Conservation (phyloP, 2,113 vertebrate genomes). For the Dryoscopus gambensis region DNA sequence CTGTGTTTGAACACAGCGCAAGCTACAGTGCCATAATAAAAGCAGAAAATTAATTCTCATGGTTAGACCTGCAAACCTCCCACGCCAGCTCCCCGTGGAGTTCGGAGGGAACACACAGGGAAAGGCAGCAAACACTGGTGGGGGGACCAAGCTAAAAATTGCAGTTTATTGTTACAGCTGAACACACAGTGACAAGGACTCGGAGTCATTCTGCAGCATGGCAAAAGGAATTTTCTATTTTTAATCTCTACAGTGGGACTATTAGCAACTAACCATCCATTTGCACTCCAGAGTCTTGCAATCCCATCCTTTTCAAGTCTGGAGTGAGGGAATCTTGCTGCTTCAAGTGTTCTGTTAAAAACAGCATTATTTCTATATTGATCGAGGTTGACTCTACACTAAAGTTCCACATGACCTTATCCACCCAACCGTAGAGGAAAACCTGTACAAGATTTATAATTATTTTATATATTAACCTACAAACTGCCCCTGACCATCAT, state of each 20-base stretch:
- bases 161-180: background rate
- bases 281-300: background rate
- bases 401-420: background rate
- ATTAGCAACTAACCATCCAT: conserved; percentile 17
- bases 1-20: background rate
- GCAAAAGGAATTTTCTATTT: background rate
- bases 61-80: background rate
- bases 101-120: background rate
- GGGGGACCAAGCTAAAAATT: background rate
- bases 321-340: background rate
- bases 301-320: background rate
- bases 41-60: background rate
- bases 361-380: background rate
- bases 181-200: background rate
- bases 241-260: background rate
- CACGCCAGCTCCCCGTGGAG: background rate
- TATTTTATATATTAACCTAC: background rate
- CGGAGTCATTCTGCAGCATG: background rate
- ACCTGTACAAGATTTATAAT: background rate
- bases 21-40: background rate
- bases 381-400: background rate
- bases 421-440: background rate
- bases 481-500: background rate
- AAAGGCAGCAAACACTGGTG: background rate
- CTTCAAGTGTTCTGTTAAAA: conserved; percentile 65